These are phyloP conservation scores for Aleiodes leptofemur DNA, from an alignment of 2,888 invertebrate species.

Conservation along the genomic window DNA sequence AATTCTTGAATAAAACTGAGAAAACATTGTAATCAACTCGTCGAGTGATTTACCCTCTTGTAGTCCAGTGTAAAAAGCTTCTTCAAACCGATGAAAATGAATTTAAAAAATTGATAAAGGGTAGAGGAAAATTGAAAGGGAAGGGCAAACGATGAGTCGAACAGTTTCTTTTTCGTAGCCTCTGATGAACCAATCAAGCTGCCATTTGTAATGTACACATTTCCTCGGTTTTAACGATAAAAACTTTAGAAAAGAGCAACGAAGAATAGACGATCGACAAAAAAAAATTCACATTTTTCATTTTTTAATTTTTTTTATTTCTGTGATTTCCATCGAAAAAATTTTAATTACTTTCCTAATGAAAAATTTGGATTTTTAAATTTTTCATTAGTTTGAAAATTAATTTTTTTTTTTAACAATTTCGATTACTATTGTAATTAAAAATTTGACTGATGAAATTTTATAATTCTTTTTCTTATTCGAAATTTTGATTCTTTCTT, in stretches of 20 bases:
- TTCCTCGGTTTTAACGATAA: slow-evolving; percentile 5
- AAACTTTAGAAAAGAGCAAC: slow-evolving; percentile 16
- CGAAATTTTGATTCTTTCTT: too few relatives aligned
- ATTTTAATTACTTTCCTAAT: too few relatives aligned
- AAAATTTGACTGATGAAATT: too few relatives aligned
- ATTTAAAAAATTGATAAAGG: slow-evolving; percentile 11
- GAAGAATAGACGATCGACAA: not conserved
- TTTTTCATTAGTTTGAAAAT: too few relatives aligned
- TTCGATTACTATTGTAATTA: too few relatives aligned
- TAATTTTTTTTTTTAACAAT: too few relatives aligned
- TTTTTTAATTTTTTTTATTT: too few relatives aligned
- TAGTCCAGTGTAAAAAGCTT: slow-evolving; percentile 66
- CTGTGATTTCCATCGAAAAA: too few relatives aligned
- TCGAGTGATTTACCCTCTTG: too few relatives aligned
- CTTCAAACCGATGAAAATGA: slow-evolving; percentile 46
- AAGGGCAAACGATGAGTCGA: slow-evolving; percentile 55
- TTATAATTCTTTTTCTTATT: too few relatives aligned
- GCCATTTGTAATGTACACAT: slow-evolving; percentile 67
- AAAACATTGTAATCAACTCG: slow-evolving; percentile 1
- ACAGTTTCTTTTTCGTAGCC: slow-evolving; percentile 62
- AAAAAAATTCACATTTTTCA: too few relatives aligned
- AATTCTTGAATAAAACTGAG: slow-evolving; percentile 62
- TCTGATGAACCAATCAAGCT: slow-evolving; percentile 70
- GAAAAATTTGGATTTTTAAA: too few relatives aligned
- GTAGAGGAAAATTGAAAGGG: slow-evolving; percentile 36